Base-by-base conservation (phyloP, 2,113 vertebrate species). In the Sylvietta virens region DNA sequence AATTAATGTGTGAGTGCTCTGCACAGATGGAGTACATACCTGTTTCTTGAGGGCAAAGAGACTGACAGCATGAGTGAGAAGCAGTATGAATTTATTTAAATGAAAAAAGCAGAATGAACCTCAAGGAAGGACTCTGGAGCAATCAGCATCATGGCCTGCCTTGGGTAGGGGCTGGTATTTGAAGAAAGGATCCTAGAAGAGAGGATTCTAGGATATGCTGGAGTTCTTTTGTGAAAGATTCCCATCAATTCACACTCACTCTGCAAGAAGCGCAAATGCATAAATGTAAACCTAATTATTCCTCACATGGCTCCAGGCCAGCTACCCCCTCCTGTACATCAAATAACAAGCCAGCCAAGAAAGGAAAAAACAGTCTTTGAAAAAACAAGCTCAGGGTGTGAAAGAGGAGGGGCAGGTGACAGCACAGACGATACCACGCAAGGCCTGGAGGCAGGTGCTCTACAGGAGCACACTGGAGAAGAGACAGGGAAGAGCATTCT, bases 351-450 rank as follows among this genome's bases (percentile, higher is more conserved):
- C 76, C 11, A 20, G 9, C 1, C 10, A 91, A 74, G 33, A 64
- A 20, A n/a, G 33, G 20, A 7, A 48, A 66, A 31, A 50, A 37
- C 10, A 31, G 10, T 10, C 70, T 66, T 35, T 61, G 50, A 27
- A 47, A 85, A 84, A 73, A 65, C 13, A 57, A 86, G 71, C 71
- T 85, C 14, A 9, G 35, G 62, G 33, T 39, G 56, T 65, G 57
- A 67, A 66, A 85, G 47, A 62, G 47, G 67, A 86, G 64, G 48
- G 35, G 76, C 16, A 17, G 42, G 66, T 70, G 82, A 64, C 57
- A 85, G 44, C 0, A 0, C 60, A 19, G 22, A 22, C 0, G 1
- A 42, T 70, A 27, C 53, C 11, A 6, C 4, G 23, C 7, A 30
- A 40, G 40, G 42, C 72, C 39, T 19, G 15, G 48, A 58, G 35